Base-by-base conservation (phyloP, 2,888 invertebrate genomes). In the Noctua comes region DNA sequence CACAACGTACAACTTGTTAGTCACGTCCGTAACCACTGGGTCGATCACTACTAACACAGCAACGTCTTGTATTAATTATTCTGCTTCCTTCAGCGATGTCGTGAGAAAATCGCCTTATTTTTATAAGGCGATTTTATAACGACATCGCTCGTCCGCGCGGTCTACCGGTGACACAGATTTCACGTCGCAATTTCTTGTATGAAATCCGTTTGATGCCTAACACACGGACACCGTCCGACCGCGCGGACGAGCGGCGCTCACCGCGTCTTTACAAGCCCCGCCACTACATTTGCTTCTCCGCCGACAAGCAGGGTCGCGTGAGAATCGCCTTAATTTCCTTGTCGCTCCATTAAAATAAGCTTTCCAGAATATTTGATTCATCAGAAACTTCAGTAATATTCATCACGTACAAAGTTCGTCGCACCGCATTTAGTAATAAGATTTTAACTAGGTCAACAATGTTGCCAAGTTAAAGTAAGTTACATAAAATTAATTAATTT, bases 391-490 rank as follows among this genome's bases (percentile, higher is more conserved):
- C 43, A 48, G 57, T 64, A 83, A 83, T 82, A 76, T 82, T 77
- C 71, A 82, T 76, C 48, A 48, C 31, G 43, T 64, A 65, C 76
- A 69, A 73, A 77, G 59, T 75, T 74, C 54, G 73, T 74, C 80
- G 68, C 71, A 79, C 77, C 73, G 73, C 66, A 69, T 66, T 79
- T 24, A 68, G 73, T 83, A 86, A 69, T 86, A 83, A 86, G 62
- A 73, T 86, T 78, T 65, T 70, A 84, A 87, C 62, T 78, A 64
- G 84, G 84, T 86, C 74, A 86, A 83, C 72, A 48, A 59, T 40
- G 59, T 59, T 74, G 72, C 64, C 66, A 83, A 77, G 82, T 82
- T 48, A 48, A 78, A 80, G 36, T 66, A 70, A 84, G 48, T 80
- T 84, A 80, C 48, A 73, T 72, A 72, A 72, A 82, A 76, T 85